phyloP scores from a whole-genome alignment of 2,113 vertebrate genomes.

The Cyanoramphus novaezelandiae region DNA sequence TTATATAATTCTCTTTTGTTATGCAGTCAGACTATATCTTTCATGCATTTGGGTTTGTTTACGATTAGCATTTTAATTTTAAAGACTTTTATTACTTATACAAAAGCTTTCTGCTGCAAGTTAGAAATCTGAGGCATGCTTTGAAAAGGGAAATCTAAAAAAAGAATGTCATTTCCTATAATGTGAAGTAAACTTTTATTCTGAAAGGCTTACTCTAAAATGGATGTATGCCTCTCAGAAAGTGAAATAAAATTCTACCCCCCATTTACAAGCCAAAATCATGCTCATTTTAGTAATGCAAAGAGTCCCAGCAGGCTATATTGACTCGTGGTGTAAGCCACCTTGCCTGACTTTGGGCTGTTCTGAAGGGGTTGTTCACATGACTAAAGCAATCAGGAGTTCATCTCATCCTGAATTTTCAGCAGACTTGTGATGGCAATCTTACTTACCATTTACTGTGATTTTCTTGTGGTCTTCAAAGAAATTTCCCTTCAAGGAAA shows the following conservation, averaged over 20 bases:
- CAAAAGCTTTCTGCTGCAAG: slow-evolving; percentile 71
- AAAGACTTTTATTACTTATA: slow-evolving; percentile 81
- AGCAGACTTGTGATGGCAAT: slow-evolving; percentile 27
- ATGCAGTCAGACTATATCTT: slow-evolving; percentile 75
- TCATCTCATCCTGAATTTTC: slow-evolving; percentile 33
- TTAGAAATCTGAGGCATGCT: slow-evolving; percentile 75
- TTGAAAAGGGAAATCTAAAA: slow-evolving; percentile 76
- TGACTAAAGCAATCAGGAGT: slow-evolving; percentile 37
- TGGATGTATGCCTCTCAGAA: slow-evolving; percentile 57
- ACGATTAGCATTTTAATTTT: slow-evolving; percentile 82
- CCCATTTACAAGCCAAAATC: slow-evolving; percentile 45
- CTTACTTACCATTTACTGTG: slow-evolving; percentile 26
- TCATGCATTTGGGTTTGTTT: slow-evolving; percentile 77
- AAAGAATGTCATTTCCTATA: slow-evolving; percentile 70
- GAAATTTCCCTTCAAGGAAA: slow-evolving; percentile 51
- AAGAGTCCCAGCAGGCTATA: slow-evolving; percentile 36
- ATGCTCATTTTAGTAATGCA: slow-evolving; percentile 21
- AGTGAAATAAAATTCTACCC: slow-evolving; percentile 60
- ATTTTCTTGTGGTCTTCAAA: slow-evolving; percentile 52
- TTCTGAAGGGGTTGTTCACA: slow-evolving; percentile 14
- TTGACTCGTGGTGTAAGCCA: slow-evolving; percentile 36
- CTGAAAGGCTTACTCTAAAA: slow-evolving; percentile 57
- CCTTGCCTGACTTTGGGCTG: slow-evolving; percentile 6
- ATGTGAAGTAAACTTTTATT: slow-evolving; percentile 69
- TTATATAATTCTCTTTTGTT: slow-evolving; percentile 85